A percentile compares a stretch with the other conserved stretches of the same genome.
These are phyloP conservation scores for Lethenteron camtschaticum DNA, from an alignment of 2,113 vertebrate species.

Conservation along the genomic window DNA sequence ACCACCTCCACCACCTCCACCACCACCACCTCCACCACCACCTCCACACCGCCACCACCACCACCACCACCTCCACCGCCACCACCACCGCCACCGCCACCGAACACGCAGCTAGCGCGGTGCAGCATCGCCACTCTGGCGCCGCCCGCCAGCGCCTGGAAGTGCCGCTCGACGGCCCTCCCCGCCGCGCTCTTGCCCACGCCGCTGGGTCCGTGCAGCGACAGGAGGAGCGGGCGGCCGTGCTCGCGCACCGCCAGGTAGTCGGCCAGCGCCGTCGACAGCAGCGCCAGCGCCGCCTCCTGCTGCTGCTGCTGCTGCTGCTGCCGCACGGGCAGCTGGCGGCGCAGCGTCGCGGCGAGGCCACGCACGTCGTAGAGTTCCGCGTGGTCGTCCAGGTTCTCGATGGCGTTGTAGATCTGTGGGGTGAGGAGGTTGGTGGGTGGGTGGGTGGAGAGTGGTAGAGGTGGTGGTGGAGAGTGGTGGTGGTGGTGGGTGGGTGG, in stretches of 20 bases:
- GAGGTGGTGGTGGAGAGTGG: too few species aligned
- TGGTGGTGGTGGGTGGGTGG: rapidly evolving
- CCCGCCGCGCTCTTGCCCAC: conserved; percentile 85
- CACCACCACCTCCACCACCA: too few species aligned
- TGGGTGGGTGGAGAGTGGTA: rapidly evolving
- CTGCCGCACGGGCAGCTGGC: conserved; percentile 70
- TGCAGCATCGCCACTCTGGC: conserved; percentile 20
- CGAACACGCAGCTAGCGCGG: conserved; percentile 16
- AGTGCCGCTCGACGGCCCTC: conserved; percentile 61
- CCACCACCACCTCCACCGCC: too few species aligned
- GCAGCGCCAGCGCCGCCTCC: conserved; percentile 29
- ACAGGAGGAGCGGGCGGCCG: conserved; percentile 64
- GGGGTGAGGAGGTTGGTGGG: rapidly evolving
- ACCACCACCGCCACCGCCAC: too few species aligned
- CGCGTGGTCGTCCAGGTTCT: conserved; percentile 88
- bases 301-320: conserved; percentile 76
- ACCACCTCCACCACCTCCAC: too few species aligned
- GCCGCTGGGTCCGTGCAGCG: conserved; percentile 56
- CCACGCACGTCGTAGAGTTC: conserved; percentile 61
- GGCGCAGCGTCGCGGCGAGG: conserved; percentile 54
- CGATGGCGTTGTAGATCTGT: conserved; percentile 86
- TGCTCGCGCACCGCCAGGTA: conserved; percentile 76
- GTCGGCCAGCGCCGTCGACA: conserved; percentile 44
- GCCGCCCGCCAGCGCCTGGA: conserved; percentile 41
- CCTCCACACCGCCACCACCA: too few species aligned